Evolutionary conservation across 2,888 invertebrate species (phyloP).

Genomic region (Papilio gigon): DNA sequence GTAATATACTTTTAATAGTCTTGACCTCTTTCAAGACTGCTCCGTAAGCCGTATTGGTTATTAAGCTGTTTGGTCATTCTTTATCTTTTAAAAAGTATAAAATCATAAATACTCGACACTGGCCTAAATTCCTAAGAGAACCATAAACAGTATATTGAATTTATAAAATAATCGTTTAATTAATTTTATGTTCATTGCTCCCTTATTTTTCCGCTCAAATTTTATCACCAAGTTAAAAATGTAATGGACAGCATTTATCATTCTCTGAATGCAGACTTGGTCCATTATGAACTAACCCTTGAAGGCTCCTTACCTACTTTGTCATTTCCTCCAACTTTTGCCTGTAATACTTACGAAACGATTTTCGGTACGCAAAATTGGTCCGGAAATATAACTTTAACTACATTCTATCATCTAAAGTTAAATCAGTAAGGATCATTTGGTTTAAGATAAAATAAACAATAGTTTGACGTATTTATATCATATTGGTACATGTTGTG

Average conservation of each 20-base stretch:
- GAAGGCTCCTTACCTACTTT: conserved; percentile 14
- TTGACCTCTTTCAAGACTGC: too few species aligned
- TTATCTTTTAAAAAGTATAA: too few species aligned
- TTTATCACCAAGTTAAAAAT: background rate
- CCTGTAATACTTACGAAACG: conserved; percentile 27
- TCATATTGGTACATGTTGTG: too few species aligned
- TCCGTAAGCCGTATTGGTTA: too few species aligned
- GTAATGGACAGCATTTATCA: conserved; percentile 9
- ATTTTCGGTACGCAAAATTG: conserved; percentile 29
- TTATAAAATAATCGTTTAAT: background rate
- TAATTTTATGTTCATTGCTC: background rate
- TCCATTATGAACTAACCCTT: conserved; percentile 13
- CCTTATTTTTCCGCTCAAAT: background rate
- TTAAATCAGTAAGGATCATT: background rate
- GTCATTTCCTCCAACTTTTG: conserved; percentile 14
- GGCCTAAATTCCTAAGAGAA: too few species aligned
- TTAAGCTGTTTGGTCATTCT: too few species aligned
- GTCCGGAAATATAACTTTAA: conserved; percentile 8
- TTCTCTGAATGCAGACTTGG: background rate
- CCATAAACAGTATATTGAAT: too few species aligned
- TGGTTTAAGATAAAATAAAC: background rate
- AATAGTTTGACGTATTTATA: too few species aligned
- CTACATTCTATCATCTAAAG: background rate
- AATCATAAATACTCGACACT: too few species aligned
- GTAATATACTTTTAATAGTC: too few species aligned